Evolutionary conservation across 2,113 vertebrate species (phyloP).

Genomic region (Tragelaphus strepsiceros): DNA sequence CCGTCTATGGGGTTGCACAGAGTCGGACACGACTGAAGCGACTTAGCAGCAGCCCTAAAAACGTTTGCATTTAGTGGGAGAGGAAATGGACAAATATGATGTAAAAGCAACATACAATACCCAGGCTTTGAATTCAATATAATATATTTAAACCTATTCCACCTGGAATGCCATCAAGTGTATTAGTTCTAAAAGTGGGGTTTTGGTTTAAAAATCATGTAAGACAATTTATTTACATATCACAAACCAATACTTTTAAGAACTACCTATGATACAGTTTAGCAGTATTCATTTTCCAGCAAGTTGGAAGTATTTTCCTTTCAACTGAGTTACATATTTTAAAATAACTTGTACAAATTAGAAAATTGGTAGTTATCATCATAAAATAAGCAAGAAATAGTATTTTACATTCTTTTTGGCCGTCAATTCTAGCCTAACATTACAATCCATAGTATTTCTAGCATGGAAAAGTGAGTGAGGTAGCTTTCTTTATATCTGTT

Average conservation of each 20-base stretch:
- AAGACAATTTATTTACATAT: not conserved
- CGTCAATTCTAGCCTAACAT: not conserved
- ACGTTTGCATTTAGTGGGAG: not conserved
- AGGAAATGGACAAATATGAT: not conserved
- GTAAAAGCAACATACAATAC: not conserved
- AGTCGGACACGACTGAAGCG: no score
- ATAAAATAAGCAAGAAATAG: conserved; percentile 11
- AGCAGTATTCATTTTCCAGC: not conserved
- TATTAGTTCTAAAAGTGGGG: not conserved
- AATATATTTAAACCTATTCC: not conserved
- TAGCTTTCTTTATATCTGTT: not conserved
- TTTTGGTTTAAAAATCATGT: not conserved
- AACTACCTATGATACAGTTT: not conserved
- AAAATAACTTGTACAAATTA: not conserved
- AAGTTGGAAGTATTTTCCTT: not conserved
- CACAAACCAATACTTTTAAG: not conserved
- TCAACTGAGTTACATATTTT: not conserved
- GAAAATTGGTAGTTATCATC: not conserved
- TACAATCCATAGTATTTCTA: not conserved
- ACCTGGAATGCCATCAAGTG: not conserved
- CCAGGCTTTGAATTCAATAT: not conserved
- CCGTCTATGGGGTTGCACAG: no score
- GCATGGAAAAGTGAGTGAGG: not conserved
- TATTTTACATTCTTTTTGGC: not conserved
- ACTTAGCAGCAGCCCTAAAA: no score